Percentiles rank a stretch among this genome's conserved stretches.
phyloP scores from a whole-genome alignment of 2,888 invertebrate genomes.

The Diarsia brunnea region DNA sequence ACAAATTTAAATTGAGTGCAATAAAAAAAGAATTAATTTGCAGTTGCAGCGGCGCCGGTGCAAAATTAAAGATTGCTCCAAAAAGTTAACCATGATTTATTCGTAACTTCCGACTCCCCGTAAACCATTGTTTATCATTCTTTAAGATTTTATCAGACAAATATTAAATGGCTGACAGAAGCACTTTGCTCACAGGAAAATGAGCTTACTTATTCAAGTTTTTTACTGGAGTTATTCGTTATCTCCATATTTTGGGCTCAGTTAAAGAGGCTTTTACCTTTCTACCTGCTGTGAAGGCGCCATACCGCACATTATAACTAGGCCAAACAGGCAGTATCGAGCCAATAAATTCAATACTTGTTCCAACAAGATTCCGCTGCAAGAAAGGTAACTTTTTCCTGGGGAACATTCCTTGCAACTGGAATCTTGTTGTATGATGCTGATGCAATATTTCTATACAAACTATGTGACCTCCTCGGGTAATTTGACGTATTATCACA shows the following conservation, averaged over 20 bases:
- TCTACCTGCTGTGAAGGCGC: slow-evolving; percentile 46
- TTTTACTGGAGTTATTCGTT: slow-evolving; percentile 42
- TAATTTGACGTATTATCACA: not conserved
- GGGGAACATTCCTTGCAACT: not conserved
- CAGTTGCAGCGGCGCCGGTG: not conserved
- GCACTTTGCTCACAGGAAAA: slow-evolving; percentile 20
- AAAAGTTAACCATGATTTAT: slow-evolving; percentile 20
- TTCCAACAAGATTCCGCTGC: slow-evolving; percentile 49
- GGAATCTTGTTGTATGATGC: slow-evolving; percentile 7
- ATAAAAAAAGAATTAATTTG: slow-evolving; percentile 4
- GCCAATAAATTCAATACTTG: slow-evolving; percentile 57
- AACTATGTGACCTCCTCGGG: not conserved
- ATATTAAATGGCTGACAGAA: slow-evolving; percentile 17
- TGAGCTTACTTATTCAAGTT: slow-evolving; percentile 20
- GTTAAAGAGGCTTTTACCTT: slow-evolving; percentile 41
- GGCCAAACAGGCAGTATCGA: slow-evolving; percentile 48
- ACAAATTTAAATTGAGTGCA: not conserved
- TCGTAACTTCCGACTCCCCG: slow-evolving; percentile 2
- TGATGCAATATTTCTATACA: not conserved
- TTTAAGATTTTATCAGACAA: slow-evolving; percentile 5
- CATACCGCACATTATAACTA: slow-evolving; percentile 45
- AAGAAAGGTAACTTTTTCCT: slow-evolving; percentile 13
- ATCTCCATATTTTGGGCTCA: slow-evolving; percentile 28
- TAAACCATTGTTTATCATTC: slow-evolving; percentile 24
- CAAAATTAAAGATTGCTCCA: slow-evolving; percentile 15